Evolutionary conservation across 2,113 vertebrate genomes (phyloP), one percentile per base, ranked within the genome.

Genomic region (Cryptomyrus ogoouensis): DNA sequence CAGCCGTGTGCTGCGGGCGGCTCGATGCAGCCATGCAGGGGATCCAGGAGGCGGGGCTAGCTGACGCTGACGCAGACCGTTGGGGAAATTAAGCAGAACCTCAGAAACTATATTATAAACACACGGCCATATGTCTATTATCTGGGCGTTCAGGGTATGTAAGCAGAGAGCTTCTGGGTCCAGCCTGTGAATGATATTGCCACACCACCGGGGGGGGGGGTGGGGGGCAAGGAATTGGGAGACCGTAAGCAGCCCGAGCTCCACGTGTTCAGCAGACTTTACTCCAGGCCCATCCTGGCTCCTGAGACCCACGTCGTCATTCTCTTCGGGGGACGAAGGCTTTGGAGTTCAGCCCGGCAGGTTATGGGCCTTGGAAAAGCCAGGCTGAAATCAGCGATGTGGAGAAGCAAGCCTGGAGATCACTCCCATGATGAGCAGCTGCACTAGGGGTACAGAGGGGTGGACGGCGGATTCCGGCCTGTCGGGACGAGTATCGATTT

Each of bases 71-170:
- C 1, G 3, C 58, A 35, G 31, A 5, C 31, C 27, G 1, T 39
- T 31, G 10, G 74, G 15, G 74, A 80, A 42, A 80, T 80, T 2
- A 80, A 42, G 13, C 74, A 77, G 74, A 77, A 42, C 31, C 74
- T 77, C 31, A 77, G 74, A 42, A 77, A 77, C 70, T 35, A 42
- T 80, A 80, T 80, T 80, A 80, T 42, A 77, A 80, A 80, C 74
- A 42, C 74, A 80, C 5, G 6, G 74, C 74, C 74, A 80, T 80
- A 80, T 80, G 74, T 80, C 35, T 80, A 7, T 17, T 80, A 80
- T 80, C 35, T 17, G 74, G 74, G 31, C 6, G 74, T 17, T 19
- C 27, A 15, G 74, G 17, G 31, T 80, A 42, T 39, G 35, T 80
- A 42, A 80, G 35, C 31, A 39, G 15, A 80, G 74, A 39, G 31